Evolutionary conservation across 2,888 invertebrate genomes (phyloP).

Genomic region (Elmis aenea): DNA sequence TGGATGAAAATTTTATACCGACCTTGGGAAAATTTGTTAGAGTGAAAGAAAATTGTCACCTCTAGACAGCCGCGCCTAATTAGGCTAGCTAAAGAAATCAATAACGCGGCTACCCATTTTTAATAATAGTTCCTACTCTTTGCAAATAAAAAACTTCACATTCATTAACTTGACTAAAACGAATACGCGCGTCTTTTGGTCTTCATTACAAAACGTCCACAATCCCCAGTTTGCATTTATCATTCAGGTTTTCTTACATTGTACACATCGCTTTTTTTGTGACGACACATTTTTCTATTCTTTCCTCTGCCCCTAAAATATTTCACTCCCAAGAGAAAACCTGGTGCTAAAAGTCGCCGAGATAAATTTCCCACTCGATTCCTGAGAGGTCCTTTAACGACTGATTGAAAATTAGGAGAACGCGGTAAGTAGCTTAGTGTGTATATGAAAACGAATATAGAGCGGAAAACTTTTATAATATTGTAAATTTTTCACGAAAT

Average conservation of each 20-base stretch:
- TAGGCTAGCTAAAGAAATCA: no score
- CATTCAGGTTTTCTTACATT: conserved; percentile 37
- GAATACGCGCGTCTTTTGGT: conserved; percentile 33
- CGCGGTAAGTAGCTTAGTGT: no score
- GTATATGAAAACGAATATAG: no score
- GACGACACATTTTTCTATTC: conserved; percentile 38
- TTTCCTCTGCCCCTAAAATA: conserved; percentile 34
- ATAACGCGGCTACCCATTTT: no score
- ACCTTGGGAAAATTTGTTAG: no score
- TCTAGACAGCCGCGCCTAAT: no score
- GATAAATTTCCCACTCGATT: conserved; percentile 21
- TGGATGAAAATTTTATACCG: no score
- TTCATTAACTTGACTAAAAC: conserved; percentile 36
- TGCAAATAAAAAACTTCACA: no score
- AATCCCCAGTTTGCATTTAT: conserved; percentile 36
- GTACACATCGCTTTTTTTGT: conserved; percentile 38
- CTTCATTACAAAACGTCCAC: conserved; percentile 37
- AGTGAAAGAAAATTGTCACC: no score
- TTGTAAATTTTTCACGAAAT: no score
- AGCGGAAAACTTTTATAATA: no score
- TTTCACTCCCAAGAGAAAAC: conserved; percentile 32
- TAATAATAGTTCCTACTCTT: no score
- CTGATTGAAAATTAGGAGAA: conserved; percentile 22
- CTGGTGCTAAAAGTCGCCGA: conserved; percentile 20
- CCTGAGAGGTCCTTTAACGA: conserved; percentile 11